A percentile compares a stretch with the other conserved stretches of the same genome.
Evolutionary conservation across 2,797 vertebrate genomes (phyloP).

Genomic region (Tiaroga cobitis): DNA sequence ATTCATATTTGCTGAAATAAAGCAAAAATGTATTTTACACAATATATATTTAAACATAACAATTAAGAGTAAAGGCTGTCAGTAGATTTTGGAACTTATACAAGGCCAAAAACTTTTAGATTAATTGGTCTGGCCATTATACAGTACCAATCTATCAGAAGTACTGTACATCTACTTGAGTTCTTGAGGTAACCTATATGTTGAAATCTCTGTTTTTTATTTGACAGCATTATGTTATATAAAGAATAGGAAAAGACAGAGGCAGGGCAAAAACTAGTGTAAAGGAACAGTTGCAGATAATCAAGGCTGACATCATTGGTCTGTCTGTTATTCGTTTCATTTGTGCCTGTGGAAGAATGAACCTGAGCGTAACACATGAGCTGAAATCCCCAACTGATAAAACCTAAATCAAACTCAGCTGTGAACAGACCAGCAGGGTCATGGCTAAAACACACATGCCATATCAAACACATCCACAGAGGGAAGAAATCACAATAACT

Average conservation of each 20-base stretch:
- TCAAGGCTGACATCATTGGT: constrained; percentile 58
- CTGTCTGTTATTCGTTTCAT: constrained; percentile 52
- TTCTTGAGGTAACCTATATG: constrained; percentile 13
- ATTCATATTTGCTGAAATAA: neutral
- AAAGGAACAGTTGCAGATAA: constrained; percentile 43
- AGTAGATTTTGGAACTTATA: neutral
- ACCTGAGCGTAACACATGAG: constrained; percentile 51
- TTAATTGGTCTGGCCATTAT: neutral
- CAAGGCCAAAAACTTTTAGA: neutral
- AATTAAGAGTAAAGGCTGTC: neutral
- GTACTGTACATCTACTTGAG: neutral
- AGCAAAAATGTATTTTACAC: neutral
- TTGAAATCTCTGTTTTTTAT: constrained; percentile 50
- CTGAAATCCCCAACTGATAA: constrained; percentile 50
- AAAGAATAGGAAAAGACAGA: constrained; percentile 63
- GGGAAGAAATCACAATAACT: constrained; percentile 4
- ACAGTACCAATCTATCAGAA: neutral
- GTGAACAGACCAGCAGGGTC: constrained; percentile 42
- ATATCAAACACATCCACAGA: constrained; percentile 38
- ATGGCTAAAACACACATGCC: constrained; percentile 18
- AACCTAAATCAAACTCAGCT: constrained; percentile 58
- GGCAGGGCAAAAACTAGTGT: constrained; percentile 49
- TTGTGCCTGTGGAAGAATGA: constrained; percentile 49
- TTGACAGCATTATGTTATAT: constrained; percentile 53
- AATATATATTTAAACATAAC: neutral